Evolutionary conservation across 2,888 invertebrate genomes (phyloP), one percentile per base, ranked within the genome.

Genomic region (Chelonus formosanus): DNA sequence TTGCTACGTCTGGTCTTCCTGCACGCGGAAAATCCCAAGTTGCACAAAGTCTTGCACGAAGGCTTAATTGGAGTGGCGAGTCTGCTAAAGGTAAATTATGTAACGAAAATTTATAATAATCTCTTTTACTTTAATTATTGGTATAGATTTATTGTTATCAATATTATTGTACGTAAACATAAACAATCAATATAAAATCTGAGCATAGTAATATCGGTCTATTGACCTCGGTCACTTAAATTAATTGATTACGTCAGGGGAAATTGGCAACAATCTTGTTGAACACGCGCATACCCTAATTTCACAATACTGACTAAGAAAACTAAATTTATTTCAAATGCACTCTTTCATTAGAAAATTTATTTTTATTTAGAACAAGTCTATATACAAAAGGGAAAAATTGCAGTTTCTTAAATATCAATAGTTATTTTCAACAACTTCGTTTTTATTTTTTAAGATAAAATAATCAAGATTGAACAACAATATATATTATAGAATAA

Each of bases 21-120:
- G 97, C 96, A 20, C 88, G 96, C 36, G 97, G 97, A 69, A 97
- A 97, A 86, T 96, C 95, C 61, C 92, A 95, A 82, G 89, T 97
- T 67, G 94, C 96, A 1, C 93, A 93, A 81, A 92, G 95, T 77
- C 88, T 97, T 50, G 89, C 93, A 60, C 88, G 96, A 67, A 94
- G 96, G 80, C 89, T 97, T 65, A 95, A 95, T 85, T 97, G 95
- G 93, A 95, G 93, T 76, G 95, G 95, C 36, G 93, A 95, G 79
- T 89, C 89, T 75, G 92, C 95, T 35, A 91, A 91, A 90, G 92
- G 93, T 93, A 85, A 80, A 56, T 32, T 10, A 5, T 20, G n/a
- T 40, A 20, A 44, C 3, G 3, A 44, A 7, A 7, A 7, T n/a
- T 44, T 5, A n/a, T 44, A 7, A 44, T 44, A 44, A 44, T 44